Evolutionary conservation across 2,113 vertebrate species (phyloP).

Genomic region (Thamnophis sirtalis): DNA sequence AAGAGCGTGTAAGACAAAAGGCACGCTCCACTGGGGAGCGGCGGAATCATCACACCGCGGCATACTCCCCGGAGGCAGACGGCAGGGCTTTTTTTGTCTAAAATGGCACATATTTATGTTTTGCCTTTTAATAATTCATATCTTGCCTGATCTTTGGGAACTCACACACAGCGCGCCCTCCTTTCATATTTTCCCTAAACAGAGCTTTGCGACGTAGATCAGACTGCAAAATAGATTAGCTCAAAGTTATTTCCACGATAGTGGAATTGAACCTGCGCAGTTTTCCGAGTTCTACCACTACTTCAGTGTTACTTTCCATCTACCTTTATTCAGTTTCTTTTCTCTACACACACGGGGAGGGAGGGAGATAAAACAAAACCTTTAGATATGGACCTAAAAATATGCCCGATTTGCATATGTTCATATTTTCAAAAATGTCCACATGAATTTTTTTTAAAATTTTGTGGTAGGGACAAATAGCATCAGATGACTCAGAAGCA

Average conservation of each 20-base stretch:
- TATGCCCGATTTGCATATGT: neutral
- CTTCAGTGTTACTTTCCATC: neutral
- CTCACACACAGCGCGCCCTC: neutral
- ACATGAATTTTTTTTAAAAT: neutral
- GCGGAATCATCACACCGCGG: neutral
- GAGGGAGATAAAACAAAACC: neutral
- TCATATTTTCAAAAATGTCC: neutral
- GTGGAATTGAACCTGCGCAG: neutral
- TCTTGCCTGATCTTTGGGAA: neutral
- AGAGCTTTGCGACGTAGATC: neutral
- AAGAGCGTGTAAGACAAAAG: neutral
- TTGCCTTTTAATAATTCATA: neutral
- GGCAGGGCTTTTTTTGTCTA: neutral
- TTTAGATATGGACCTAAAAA: neutral
- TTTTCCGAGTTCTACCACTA: neutral
- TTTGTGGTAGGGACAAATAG: neutral
- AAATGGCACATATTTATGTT: neutral
- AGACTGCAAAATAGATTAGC: neutral
- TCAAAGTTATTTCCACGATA: neutral
- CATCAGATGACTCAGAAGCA: neutral
- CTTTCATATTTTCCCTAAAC: neutral
- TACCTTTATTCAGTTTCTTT: neutral
- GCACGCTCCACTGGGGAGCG: neutral
- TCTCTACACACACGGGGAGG: neutral
- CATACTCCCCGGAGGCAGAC: neutral